Evolutionary conservation across 2,797 vertebrate species (phyloP).

Genomic region (Sus cebifrons): DNA sequence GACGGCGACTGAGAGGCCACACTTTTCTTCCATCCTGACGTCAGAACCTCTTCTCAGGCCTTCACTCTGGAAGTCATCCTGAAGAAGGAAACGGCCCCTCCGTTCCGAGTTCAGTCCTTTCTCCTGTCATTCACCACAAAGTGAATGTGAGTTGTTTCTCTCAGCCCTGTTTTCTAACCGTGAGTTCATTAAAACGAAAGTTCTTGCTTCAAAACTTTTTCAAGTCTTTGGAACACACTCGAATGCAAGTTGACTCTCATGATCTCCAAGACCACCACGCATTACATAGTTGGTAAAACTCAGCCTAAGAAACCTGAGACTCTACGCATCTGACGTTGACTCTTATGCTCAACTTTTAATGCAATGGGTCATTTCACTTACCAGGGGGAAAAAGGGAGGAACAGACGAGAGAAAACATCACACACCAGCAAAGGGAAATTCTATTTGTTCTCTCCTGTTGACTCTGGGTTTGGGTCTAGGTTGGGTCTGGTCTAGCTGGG

Average conservation of each 20-base stretch:
- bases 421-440: neutral
- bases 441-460: neutral
- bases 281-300: conserved; percentile 41
- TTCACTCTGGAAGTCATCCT: neutral
- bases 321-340: neutral
- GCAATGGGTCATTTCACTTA: neutral
- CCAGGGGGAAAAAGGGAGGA: neutral
- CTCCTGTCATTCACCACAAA: neutral
- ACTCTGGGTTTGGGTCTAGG: neutral
- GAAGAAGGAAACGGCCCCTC: neutral
- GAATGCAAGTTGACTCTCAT: neutral
- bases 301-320: conserved; percentile 52
- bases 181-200: neutral
- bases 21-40: neutral
- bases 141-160: conserved; percentile 20
- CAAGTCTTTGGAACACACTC: neutral
- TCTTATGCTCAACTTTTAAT: neutral
- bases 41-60: conserved; percentile 10
- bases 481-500: neutral
- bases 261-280: neutral
- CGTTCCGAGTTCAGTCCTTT: neutral
- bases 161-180: conserved; percentile 39
- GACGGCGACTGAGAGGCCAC: neutral
- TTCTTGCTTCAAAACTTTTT: neutral
- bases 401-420: neutral